Base-by-base conservation (phyloP, 35 echinoderm and acorn worm species). In the Anneissia japonica region DNA sequence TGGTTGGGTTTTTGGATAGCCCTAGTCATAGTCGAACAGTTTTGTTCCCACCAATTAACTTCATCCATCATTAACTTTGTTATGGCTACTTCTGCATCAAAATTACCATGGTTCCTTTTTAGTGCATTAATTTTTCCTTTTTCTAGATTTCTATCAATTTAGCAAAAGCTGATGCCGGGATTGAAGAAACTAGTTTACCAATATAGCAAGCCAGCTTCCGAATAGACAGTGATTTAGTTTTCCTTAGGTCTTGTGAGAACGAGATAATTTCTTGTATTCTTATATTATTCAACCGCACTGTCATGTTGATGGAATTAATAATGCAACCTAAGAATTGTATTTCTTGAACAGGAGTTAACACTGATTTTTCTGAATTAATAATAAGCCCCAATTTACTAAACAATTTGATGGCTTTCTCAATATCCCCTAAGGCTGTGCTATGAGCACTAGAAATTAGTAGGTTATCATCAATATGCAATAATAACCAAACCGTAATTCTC, bases 301-400 rank as follows among this genome's bases (percentile, higher is more conserved):
- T 80, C 89, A 91, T 88, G 30, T 40, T 0, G 11, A 21, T 37
- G 26, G 89, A 85, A 46, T 91, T 72, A 79, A 91, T 87, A 40
- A 88, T 56, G 46, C 91, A 95, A n/a, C 93, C 85, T 3, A 86
- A 79, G 81, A 91, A 89, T 19, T 40, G 39, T n/a, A 89, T 43
- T 74, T 88, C 39, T 39, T 95, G 89, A 32, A 34, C 33, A 28
- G 88, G 88, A 31, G 14, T 37, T 31, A 90, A 32, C 31, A 82
- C 39, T 12, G 87, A 79, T 79, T 79, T 79, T 19, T 79, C 77
- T 34, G 31, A 11, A 34, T 79, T 17, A 32, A 35, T 32, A 4
- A 34, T 79, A 35, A 79, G 35, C 9, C 77, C 77, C 17, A 79
- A 35, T 43, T 43, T 4, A 43, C 4, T 4, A 14, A 43, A 43